Percentiles rank a stretch among this genome's conserved stretches.
Evolutionary conservation across 2,797 vertebrate species (phyloP).

Genomic region (Hoplostethus atlanticus): DNA sequence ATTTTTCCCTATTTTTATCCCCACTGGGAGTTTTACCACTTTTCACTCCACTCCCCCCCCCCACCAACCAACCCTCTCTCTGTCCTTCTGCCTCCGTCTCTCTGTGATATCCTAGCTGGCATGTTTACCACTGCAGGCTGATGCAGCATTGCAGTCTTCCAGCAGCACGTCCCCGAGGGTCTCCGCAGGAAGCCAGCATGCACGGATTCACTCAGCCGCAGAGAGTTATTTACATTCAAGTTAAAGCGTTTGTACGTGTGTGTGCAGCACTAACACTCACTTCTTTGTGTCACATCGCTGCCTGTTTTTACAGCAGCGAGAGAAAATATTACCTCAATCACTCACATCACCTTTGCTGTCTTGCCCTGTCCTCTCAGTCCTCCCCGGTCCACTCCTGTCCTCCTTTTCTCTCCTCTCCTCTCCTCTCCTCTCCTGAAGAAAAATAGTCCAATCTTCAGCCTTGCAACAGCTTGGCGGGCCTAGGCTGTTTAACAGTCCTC

Average conservation of each 20-base stretch:
- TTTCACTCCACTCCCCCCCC: not conserved
- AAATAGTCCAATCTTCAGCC: constrained; percentile 1
- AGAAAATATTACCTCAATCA: constrained; percentile 35
- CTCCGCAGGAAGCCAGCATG: constrained; percentile 12
- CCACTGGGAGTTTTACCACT: constrained; percentile 14
- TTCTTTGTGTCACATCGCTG: not conserved
- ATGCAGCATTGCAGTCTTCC: constrained; percentile 43
- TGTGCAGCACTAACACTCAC: not conserved
- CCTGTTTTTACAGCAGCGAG: constrained; percentile 20
- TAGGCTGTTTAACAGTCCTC: constrained; percentile 62
- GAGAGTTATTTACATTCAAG: constrained; percentile 7
- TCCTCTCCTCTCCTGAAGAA: not conserved
- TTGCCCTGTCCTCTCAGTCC: not conserved
- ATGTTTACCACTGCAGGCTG: constrained; percentile 52
- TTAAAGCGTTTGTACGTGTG: constrained; percentile 9
- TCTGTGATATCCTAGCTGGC: constrained; percentile 34
- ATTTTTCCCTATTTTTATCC: constrained; percentile 4
- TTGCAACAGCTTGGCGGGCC: constrained; percentile 43
- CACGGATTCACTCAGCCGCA: constrained; percentile 21
- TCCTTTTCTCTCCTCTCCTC: not conserved
- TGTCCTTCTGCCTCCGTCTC: constrained; percentile 21
- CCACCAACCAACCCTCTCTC: not conserved
- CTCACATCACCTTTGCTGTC: not conserved
- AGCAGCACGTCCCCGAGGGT: constrained; percentile 6
- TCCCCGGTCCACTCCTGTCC: not conserved